Conservation (phyloP, 1,140 invertebrate species). For the Tigriopus japonicus region DNA sequence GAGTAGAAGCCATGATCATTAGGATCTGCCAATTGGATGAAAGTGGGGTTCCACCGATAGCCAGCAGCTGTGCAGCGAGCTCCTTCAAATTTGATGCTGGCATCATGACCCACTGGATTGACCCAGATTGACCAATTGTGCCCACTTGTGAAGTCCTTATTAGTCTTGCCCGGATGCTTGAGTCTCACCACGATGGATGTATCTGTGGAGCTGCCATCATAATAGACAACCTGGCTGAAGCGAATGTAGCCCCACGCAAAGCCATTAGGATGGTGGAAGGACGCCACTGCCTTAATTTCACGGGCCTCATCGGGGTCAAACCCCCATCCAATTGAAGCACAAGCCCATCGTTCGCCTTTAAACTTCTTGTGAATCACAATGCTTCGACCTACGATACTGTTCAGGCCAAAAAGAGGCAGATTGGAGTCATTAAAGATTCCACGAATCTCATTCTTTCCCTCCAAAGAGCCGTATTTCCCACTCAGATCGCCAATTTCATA, state of each 20-base stretch:
- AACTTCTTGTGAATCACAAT: constrained; percentile 59
- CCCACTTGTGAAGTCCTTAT: constrained; percentile 52
- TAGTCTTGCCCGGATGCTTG: constrained; percentile 55
- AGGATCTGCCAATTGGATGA: constrained; percentile 68
- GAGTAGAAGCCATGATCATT: constrained; percentile 65
- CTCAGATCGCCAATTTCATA: constrained; percentile 77
- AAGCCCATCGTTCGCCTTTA: constrained; percentile 46
- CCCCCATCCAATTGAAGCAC: constrained; percentile 60
- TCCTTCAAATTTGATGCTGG: constrained; percentile 50
- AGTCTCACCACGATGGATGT: constrained; percentile 73
- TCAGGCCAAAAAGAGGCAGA: constrained; percentile 59
- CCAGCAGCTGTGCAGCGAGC: constrained; percentile 72
- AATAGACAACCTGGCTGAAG: constrained; percentile 69
- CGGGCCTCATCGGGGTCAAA: constrained; percentile 63
- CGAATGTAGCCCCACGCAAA: constrained; percentile 67
- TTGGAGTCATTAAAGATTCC: constrained; percentile 56
- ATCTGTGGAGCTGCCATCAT: constrained; percentile 64
- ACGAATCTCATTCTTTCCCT: constrained; percentile 31
- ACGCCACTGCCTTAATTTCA: constrained; percentile 66
- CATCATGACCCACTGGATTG: constrained; percentile 80
- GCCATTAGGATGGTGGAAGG: constrained; percentile 71
- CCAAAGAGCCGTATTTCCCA: constrained; percentile 55
- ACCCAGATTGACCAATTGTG: constrained; percentile 87
- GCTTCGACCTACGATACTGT: constrained; percentile 63
- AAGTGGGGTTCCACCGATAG: constrained; percentile 81